Percentiles rank a stretch among this genome's conserved stretches.
phyloP scores from a whole-genome alignment of 1,140 invertebrate species.

The Aphaenogaster ashmeadi region DNA sequence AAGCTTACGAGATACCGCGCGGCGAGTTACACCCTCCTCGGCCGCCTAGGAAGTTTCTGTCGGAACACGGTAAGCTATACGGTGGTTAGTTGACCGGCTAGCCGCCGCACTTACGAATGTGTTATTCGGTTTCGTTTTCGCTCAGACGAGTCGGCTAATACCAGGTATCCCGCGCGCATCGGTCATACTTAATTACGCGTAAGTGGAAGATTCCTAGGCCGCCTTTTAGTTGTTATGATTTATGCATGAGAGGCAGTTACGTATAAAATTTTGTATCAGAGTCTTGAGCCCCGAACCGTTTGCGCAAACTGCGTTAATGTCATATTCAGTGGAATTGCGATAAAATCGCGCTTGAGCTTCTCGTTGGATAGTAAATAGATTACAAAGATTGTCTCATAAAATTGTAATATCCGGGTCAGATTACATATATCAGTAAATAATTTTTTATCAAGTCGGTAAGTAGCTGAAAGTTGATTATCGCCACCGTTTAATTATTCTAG shows the following conservation, averaged over 20 bases:
- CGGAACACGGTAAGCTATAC: slow-evolving; percentile 71
- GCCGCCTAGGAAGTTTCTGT: slow-evolving; percentile 52
- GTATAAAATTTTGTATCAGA: neutral
- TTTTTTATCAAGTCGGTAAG: neutral
- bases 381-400: neutral
- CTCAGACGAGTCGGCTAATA: slow-evolving; percentile 62
- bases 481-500: neutral
- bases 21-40: slow-evolving; percentile 67
- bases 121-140: slow-evolving; percentile 71
- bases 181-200: slow-evolving; percentile 62
- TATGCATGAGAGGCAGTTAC: neutral
- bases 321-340: neutral
- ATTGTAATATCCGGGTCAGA: neutral
- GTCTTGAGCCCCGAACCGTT: neutral
- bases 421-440: neutral
- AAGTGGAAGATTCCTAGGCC: slow-evolving; percentile 34
- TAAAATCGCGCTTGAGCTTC: neutral
- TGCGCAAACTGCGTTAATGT: neutral
- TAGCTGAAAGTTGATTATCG: neutral
- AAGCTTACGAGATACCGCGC: slow-evolving; percentile 74
- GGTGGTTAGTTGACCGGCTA: slow-evolving; percentile 63
- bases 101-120: slow-evolving; percentile 66
- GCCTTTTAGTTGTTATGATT: slow-evolving; percentile 19
- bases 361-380: neutral
- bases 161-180: slow-evolving; percentile 57